phyloP scores from a whole-genome alignment of 2,797 vertebrate species.

The Carcharodon carcharias region DNA sequence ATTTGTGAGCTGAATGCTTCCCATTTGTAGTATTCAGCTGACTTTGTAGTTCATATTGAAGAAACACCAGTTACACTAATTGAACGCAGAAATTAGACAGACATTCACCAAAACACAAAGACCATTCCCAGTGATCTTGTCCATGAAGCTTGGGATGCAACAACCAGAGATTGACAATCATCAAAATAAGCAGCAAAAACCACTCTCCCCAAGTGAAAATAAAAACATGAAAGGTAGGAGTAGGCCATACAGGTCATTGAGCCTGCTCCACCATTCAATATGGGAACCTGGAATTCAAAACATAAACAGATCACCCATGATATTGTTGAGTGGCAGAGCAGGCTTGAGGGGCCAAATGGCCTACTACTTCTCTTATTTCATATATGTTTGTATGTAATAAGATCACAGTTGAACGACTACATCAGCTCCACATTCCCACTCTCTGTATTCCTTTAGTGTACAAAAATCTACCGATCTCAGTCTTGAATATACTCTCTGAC shows the following conservation, averaged over 20 bases:
- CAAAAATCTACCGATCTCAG: neutral
- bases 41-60: neutral
- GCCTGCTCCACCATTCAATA: no score
- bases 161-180: neutral
- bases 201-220: neutral
- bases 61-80: neutral
- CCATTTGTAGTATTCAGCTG: neutral
- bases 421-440: neutral
- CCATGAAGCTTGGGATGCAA: neutral
- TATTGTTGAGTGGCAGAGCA: no score
- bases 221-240: neutral
- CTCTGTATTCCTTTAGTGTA: neutral
- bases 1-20: neutral
- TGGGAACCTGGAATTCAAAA: no score
- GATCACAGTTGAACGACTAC: neutral
- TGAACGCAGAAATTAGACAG: neutral
- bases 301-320: no score
- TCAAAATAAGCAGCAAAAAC: neutral
- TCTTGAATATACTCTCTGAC: neutral
- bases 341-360: no score
- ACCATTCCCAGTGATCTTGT: neutral
- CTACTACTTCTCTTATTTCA: no score
- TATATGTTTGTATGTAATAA: neutral
- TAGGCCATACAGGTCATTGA: no score
- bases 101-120: neutral